These are phyloP conservation scores for Gallinago stenura DNA, from an alignment of 2,797 vertebrate genomes.

Conservation along the genomic window DNA sequence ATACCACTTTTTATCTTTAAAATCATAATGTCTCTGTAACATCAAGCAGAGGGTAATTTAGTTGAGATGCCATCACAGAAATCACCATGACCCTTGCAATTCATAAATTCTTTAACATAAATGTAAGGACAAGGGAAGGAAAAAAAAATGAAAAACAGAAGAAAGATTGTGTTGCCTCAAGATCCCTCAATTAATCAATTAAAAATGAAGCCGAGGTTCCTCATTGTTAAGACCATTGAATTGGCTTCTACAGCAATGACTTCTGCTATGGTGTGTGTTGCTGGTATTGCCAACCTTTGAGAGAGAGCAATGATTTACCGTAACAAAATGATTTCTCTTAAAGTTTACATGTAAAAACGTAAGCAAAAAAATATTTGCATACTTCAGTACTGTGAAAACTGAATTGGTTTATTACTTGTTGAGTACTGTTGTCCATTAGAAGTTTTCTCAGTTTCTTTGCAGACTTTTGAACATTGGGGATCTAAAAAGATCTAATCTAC, in stretches of 20 bases:
- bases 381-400: neutral
- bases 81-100: neutral
- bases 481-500: neutral
- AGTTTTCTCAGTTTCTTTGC: neutral
- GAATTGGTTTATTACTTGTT: neutral
- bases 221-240: neutral
- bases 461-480: neutral
- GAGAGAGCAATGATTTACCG: neutral
- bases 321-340: neutral
- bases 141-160: neutral
- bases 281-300: neutral
- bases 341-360: neutral
- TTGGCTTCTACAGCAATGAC: neutral
- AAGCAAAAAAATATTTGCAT: neutral
- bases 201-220: neutral
- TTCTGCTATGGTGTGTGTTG: neutral
- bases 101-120: neutral
- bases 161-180: accelerated
- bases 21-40: neutral
- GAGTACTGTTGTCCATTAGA: neutral
- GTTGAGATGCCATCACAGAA: neutral
- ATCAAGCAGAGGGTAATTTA: neutral
- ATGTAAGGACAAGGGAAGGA: neutral
- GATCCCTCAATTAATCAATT: neutral
- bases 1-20: neutral